Percentiles rank a stretch among this genome's conserved stretches.
phyloP scores from a whole-genome alignment of 2,797 vertebrate genomes.

The Fringilla coelebs region DNA sequence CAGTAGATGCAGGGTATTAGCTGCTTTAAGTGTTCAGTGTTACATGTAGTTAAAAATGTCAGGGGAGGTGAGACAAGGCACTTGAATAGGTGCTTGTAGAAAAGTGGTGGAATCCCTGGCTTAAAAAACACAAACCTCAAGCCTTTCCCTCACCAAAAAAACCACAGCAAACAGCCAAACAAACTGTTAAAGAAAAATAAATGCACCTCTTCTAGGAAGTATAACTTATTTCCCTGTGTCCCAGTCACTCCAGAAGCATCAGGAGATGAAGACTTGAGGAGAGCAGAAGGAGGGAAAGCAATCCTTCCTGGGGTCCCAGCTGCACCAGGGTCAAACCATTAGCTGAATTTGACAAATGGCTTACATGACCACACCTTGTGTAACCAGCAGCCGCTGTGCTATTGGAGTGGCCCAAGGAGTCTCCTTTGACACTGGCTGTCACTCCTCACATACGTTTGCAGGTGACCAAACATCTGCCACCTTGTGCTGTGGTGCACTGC shows the following conservation, averaged over 20 bases:
- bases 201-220: neutral
- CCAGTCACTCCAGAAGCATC: neutral
- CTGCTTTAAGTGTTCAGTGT: neutral
- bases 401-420: neutral
- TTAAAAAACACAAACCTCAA: neutral
- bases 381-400: neutral
- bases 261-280: no score
- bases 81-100: neutral
- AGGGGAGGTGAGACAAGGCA: neutral
- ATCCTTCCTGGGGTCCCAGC: neutral
- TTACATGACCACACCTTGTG: neutral
- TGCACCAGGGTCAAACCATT: neutral
- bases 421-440: neutral
- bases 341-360: neutral
- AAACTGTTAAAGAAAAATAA: neutral
- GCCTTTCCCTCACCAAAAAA: neutral
- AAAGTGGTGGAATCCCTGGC: neutral
- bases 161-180: neutral
- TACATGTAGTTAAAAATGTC: neutral
- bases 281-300: neutral
- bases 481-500: neutral
- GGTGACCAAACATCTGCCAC: neutral
- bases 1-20: neutral
- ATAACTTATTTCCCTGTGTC: neutral
- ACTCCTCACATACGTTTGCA: accelerated